Percentiles rank a stretch among this genome's conserved stretches.
Conservation (phyloP, 2,797 vertebrate species). For the Oreochromis grahami region DNA sequence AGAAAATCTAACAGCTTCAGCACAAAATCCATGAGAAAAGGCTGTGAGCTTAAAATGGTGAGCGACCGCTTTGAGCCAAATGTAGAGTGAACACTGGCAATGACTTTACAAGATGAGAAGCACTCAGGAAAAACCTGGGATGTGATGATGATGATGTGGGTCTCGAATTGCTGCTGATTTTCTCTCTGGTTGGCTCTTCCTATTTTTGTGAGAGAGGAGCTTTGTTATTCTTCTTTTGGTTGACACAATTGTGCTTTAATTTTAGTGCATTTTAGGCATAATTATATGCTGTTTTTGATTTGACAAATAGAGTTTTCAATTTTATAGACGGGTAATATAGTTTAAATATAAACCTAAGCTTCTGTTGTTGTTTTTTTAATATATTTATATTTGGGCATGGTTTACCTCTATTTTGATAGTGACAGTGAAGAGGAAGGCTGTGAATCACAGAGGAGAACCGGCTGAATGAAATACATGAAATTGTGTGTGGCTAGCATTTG, state of each 20-base stretch:
- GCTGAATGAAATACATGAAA: not conserved
- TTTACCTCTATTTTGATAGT: not conserved
- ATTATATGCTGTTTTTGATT: not conserved
- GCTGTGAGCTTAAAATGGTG: not conserved
- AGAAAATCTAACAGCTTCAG: not conserved
- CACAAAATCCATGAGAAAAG: not conserved
- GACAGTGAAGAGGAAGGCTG: not conserved
- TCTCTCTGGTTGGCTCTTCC: not conserved
- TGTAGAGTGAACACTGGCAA: not conserved
- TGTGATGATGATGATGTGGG: not conserved
- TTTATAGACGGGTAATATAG: not conserved
- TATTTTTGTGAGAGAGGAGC: not conserved
- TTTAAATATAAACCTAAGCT: not conserved
- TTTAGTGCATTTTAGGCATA: not conserved
- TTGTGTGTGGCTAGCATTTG: not conserved
- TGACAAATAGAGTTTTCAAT: not conserved
- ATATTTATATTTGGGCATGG: not conserved
- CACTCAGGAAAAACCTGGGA: constrained; percentile 11
- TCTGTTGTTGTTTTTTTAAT: too few relatives aligned
- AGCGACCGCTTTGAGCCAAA: constrained; percentile 4
- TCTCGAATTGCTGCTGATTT: constrained; percentile 8
- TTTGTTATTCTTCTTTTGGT: not conserved
- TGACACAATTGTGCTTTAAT: not conserved
- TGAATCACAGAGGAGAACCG: not conserved
- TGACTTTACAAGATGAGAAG: constrained; percentile 26